Base-by-base conservation (phyloP, 2,797 vertebrate species). In the Ciconia nigra region DNA sequence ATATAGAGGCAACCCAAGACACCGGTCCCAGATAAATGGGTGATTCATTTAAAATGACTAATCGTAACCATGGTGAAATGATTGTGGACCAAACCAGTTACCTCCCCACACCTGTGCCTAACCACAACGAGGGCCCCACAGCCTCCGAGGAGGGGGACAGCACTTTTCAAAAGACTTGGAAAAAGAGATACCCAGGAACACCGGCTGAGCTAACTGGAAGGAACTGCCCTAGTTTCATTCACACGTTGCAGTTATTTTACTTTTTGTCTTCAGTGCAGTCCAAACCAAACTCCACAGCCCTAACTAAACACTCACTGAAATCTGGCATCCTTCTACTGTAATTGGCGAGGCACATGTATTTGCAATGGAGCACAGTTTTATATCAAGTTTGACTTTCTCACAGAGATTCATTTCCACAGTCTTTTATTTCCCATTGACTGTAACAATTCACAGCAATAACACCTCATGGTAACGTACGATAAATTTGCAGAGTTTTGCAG, bases 381-480 rank as follows among this genome's bases (percentile, higher is more conserved):
- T 63, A 71, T 26, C 25, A 22, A 14, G n/a, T 44, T 65, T 83
- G 57, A 71, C 82, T 87, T 91, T 77, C 41, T 89, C 61, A 11
- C 12, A 17, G 67, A 87, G 86, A 52, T 57, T 78, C 12, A 57
- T 74, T 94, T 74, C 59, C 78, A 80, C 37, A 51, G 19, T 15
- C 57, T 74, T 80, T 90, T 71, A 61, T 87, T 95, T 92, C 65
- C 88, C 42, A 29, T 35, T 87, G 78, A 39, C 39, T 63, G 2
- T 26, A 69, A 46, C 78, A 82, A 62, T 87, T 61, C 44, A 39
- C 55, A 93, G 66, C 51, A 67, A 37, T 55, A 47, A 0, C 69
- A 25, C 12, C 71, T 74, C 54, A 37, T 11, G 44, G 63, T 29
- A 33, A 8, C 0, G 0, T 4, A 1, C 0, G 67, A 44, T 46